Conservation (phyloP, 1,140 invertebrate species). For the Saccostrea glomerata region DNA sequence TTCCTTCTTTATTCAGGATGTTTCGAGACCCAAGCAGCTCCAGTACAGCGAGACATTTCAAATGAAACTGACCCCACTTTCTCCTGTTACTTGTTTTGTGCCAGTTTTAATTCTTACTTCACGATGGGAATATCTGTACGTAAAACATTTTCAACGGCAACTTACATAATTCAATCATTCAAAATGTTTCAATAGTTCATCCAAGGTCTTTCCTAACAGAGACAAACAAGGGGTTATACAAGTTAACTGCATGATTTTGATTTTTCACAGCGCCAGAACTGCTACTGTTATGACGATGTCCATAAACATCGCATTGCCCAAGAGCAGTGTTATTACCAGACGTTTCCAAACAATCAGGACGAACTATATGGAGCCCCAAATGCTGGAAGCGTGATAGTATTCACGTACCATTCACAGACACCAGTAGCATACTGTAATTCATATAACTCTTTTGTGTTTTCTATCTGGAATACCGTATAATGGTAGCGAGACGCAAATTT, state of each 20-base stretch:
- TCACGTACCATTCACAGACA: background rate
- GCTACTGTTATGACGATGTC: slow-evolving; percentile 1
- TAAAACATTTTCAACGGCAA: background rate
- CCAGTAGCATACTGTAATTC: background rate
- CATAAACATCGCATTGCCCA: background rate
- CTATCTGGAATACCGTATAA: no score
- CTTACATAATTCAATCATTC: background rate
- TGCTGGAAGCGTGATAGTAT: background rate
- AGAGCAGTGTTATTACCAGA: background rate
- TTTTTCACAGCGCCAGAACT: background rate
- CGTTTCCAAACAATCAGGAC: background rate
- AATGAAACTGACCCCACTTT: background rate
- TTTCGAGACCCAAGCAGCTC: background rate
- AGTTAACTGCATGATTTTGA: no score
- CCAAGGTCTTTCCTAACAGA: background rate
- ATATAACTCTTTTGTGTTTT: background rate
- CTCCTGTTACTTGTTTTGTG: background rate
- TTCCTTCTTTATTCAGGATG: background rate
- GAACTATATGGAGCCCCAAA: slow-evolving; percentile 4
- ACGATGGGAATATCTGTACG: slow-evolving; percentile 3
- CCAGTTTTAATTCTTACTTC: background rate
- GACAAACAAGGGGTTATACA: no score
- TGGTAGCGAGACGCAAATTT: no score
- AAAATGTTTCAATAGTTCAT: background rate
- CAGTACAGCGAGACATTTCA: background rate